A percentile compares a stretch with the other conserved stretches of the same genome.
phyloP scores from a whole-genome alignment of 2,797 vertebrate species.

The Peromyscus eremicus region DNA sequence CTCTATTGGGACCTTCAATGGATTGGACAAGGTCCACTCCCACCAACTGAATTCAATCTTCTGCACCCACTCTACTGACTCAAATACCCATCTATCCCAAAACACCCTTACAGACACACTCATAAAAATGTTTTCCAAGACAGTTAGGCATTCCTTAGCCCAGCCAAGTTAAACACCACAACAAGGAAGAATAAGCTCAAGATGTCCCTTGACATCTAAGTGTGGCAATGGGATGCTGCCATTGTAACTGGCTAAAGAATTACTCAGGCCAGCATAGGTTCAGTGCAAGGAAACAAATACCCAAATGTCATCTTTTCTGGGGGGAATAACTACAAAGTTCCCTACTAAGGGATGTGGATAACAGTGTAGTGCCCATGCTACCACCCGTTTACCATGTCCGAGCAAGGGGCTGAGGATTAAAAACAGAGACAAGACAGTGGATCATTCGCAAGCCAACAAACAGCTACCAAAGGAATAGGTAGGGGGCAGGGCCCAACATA shows the following conservation, averaged over 20 bases:
- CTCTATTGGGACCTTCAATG: not conserved
- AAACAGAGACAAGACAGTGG: too few relatives aligned
- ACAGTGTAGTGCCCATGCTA: too few relatives aligned
- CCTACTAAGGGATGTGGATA: not conserved
- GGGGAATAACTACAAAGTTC: not conserved
- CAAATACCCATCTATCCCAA: not conserved
- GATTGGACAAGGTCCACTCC: rapidly evolving
- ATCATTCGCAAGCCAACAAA: too few relatives aligned
- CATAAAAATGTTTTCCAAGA: not conserved
- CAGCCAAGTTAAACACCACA: not conserved
- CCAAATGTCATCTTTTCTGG: not conserved
- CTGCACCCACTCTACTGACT: not conserved
- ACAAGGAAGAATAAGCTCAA: not conserved
- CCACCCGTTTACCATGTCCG: too few relatives aligned
- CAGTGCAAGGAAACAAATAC: not conserved
- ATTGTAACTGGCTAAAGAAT: not conserved
- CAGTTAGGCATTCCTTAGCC: not conserved
- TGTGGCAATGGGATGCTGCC: not conserved
- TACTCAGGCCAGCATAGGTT: not conserved
- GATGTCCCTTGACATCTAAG: not conserved
- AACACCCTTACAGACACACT: not conserved
- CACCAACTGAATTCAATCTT: not conserved
- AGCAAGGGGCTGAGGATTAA: too few relatives aligned
- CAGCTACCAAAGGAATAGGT: too few relatives aligned
- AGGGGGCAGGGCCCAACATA: too few relatives aligned